A percentile compares a stretch with the other conserved stretches of the same genome.
These are phyloP conservation scores for Cetonia aurata DNA, from an alignment of 2,888 invertebrate species.

Conservation along the genomic window DNA sequence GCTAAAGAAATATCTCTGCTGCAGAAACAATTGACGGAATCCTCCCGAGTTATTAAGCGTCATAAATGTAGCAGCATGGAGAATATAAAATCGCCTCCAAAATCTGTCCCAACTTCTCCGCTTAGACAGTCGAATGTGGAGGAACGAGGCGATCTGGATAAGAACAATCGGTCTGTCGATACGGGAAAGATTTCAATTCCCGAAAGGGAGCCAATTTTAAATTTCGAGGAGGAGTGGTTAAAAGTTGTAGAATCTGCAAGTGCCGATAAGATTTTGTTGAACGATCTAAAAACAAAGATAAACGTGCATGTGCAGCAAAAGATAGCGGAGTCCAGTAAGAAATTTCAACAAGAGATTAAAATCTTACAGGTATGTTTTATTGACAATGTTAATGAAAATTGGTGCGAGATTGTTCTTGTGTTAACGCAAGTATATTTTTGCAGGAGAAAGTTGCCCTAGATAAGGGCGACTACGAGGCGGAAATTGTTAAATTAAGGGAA, in stretches of 20 bases:
- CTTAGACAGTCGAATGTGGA: neutral
- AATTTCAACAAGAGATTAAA: constrained; percentile 55
- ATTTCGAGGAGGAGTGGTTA: constrained; percentile 52
- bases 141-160: neutral
- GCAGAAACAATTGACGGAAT: constrained; percentile 66
- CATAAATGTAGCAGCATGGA: constrained; percentile 48
- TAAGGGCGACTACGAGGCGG: constrained; percentile 70
- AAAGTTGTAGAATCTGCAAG: constrained; percentile 53
- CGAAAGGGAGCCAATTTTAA: constrained; percentile 25
- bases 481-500: constrained; percentile 70
- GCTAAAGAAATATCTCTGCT: constrained; percentile 71
- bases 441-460: constrained; percentile 70
- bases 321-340: constrained; percentile 49
- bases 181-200: too few relatives aligned
- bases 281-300: constrained; percentile 56
- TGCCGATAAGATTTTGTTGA: constrained; percentile 52
- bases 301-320: constrained; percentile 53
- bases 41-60: constrained; percentile 64
- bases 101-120: neutral
- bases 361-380: constrained; percentile 55
- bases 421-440: constrained; percentile 58
- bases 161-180: too few relatives aligned
- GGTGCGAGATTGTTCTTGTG: too few relatives aligned
- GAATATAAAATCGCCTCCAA: neutral
- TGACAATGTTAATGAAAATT: too few relatives aligned